These are phyloP conservation scores for Porites divaricata DNA, from an alignment of 92 coral and sea anemone genomes.

Conservation along the genomic window DNA sequence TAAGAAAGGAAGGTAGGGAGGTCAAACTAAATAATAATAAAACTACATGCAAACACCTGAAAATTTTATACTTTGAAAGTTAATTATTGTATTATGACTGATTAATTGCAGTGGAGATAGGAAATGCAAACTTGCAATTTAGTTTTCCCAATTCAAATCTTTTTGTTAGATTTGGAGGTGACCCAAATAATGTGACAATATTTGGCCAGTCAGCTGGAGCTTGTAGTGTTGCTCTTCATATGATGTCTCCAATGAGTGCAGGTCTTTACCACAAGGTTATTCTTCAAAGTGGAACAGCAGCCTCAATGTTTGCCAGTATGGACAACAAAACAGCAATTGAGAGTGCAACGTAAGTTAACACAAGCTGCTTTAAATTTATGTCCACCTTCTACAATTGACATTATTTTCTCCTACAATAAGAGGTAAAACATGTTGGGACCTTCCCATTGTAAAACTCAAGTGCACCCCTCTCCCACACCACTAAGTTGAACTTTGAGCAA, in stretches of 20 bases:
- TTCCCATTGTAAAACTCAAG: too few species aligned
- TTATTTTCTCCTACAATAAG: too few species aligned
- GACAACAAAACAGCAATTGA: conserved; percentile 28
- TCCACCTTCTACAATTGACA: not conserved
- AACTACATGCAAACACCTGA: too few species aligned
- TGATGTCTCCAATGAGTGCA: conserved; percentile 58
- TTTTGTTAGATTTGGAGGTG: conserved; percentile 10
- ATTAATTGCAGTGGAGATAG: too few species aligned
- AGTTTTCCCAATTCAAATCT: not conserved
- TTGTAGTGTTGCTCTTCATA: conserved; percentile 60
- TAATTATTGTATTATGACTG: too few species aligned
- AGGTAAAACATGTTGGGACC: too few species aligned
- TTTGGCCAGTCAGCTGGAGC: conserved; percentile 24
- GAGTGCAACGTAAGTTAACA: conserved; percentile 1
- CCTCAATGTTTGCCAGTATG: conserved; percentile 3
- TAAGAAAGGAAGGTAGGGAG: too few species aligned
- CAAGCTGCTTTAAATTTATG: not conserved
- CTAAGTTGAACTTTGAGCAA: too few species aligned
- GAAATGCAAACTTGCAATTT: too few species aligned
- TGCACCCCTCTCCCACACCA: too few species aligned
- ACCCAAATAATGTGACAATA: conserved; percentile 9
- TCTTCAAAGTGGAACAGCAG: conserved; percentile 60
- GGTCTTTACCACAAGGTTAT: conserved; percentile 59
- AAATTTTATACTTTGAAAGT: too few species aligned
- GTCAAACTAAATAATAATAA: too few species aligned